phyloP scores from a whole-genome alignment of 2,888 invertebrate genomes.

The Abscondita cerata region DNA sequence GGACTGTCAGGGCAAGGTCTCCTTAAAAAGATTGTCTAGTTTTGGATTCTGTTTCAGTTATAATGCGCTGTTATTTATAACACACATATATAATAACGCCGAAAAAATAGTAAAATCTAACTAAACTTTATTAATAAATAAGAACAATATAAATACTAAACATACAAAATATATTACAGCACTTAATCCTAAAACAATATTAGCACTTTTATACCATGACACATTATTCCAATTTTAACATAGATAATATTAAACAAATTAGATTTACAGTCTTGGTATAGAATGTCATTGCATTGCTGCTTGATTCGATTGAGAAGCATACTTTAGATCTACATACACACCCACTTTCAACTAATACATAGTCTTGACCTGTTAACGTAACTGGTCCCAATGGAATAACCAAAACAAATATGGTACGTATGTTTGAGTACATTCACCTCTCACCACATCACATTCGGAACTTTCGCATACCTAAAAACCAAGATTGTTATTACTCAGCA shows the following conservation, averaged over 20 bases:
- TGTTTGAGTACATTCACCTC: constrained; percentile 91
- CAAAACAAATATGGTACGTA: constrained; percentile 91
- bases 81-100: too few species aligned
- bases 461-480: constrained; percentile 70
- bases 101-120: too few species aligned
- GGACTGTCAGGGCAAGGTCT: too few species aligned
- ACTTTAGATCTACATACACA: constrained; percentile 79
- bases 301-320: constrained; percentile 51
- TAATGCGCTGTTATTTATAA: too few species aligned
- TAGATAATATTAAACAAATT: constrained; percentile 3
- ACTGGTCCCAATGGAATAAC: constrained; percentile 91
- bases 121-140: constrained; percentile 25
- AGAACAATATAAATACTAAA: constrained; percentile 22
- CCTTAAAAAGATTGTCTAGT: too few species aligned
- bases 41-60: too few species aligned
- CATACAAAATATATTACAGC: constrained; percentile 30
- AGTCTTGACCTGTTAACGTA: constrained; percentile 90
- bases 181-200: constrained; percentile 28
- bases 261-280: constrained; percentile 54
- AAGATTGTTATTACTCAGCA: not conserved
- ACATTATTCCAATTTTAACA: constrained; percentile 17
- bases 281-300: constrained; percentile 55
- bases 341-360: constrained; percentile 94
- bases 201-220: constrained; percentile 32
- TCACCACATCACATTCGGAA: constrained; percentile 86